Evolutionary conservation across 1,140 invertebrate genomes (phyloP).

Genomic region (Tetraneura akinire): DNA sequence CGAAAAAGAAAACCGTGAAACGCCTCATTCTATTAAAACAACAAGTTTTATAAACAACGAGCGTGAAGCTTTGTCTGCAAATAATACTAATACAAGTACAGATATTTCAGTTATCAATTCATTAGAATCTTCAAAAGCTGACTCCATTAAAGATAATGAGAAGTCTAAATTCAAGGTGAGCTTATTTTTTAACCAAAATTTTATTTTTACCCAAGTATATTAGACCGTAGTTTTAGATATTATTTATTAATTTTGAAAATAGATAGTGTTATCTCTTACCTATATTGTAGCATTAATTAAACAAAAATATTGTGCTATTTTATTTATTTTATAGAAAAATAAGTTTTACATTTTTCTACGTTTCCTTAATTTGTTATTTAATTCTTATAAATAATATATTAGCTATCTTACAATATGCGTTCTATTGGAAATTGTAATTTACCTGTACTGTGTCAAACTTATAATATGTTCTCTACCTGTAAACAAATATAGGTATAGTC

Average conservation of each 20-base stretch:
- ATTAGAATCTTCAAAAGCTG: constrained; percentile 29
- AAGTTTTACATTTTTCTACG: too few relatives aligned
- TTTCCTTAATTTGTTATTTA: too few relatives aligned
- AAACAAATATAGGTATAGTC: too few relatives aligned
- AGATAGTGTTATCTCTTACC: too few relatives aligned
- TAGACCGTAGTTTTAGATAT: not conserved
- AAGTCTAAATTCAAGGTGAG: constrained; percentile 28
- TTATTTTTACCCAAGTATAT: not conserved
- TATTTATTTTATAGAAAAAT: too few relatives aligned
- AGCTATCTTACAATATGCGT: not conserved
- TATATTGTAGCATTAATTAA: too few relatives aligned
- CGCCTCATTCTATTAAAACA: constrained; percentile 22
- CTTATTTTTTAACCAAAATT: not conserved
- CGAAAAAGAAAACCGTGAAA: constrained; percentile 42
- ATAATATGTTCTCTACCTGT: too few relatives aligned
- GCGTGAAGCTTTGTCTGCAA: constrained; percentile 38
- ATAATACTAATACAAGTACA: constrained; percentile 28
- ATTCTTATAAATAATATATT: too few relatives aligned
- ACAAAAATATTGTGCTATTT: too few relatives aligned
- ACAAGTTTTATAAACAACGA: constrained; percentile 47
- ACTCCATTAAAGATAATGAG: not conserved
- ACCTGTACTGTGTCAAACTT: too few relatives aligned
- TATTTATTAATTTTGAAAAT: not conserved
- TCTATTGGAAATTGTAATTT: too few relatives aligned
- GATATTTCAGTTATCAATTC: constrained; percentile 38